These are phyloP conservation scores for Propithecus perrieri DNA, from an alignment of 2,797 vertebrate genomes.

Conservation along the genomic window DNA sequence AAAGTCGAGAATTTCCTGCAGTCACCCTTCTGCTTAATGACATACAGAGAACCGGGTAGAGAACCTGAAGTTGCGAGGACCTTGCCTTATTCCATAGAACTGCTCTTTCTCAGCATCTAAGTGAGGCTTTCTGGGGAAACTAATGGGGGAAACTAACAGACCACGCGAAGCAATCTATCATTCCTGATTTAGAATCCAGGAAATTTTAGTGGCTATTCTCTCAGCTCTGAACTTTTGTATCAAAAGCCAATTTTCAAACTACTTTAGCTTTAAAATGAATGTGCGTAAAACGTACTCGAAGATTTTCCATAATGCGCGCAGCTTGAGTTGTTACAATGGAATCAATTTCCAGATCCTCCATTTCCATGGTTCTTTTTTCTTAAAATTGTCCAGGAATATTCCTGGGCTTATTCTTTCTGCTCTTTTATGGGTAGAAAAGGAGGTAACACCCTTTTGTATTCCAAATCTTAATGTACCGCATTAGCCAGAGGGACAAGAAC, in stretches of 20 bases:
- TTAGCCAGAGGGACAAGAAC: not conserved
- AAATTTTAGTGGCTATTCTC: not conserved
- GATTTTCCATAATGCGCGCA: not conserved
- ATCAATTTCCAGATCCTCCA: not conserved
- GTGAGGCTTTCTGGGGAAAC: not conserved
- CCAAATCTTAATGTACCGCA: not conserved
- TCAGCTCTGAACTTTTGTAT: not conserved
- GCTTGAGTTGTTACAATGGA: not conserved
- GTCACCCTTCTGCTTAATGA: not conserved
- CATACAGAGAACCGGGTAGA: not conserved
- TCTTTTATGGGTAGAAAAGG: not conserved
- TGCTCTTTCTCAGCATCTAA: not conserved
- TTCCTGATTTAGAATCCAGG: slow-evolving; percentile 19
- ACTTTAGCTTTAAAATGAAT: not conserved
- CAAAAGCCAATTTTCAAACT: slow-evolving; percentile 18
- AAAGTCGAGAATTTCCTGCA: not conserved
- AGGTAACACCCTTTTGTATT: not conserved
- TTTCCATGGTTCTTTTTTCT: not conserved
- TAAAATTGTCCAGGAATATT: not conserved
- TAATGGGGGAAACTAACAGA: not conserved
- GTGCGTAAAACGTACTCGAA: not conserved
- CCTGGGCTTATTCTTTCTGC: not conserved
- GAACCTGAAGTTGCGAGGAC: not conserved
- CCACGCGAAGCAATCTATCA: not conserved
- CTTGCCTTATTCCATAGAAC: not conserved